Evolutionary conservation across 1,140 invertebrate genomes (phyloP).

Genomic region (Zophobas morio): DNA sequence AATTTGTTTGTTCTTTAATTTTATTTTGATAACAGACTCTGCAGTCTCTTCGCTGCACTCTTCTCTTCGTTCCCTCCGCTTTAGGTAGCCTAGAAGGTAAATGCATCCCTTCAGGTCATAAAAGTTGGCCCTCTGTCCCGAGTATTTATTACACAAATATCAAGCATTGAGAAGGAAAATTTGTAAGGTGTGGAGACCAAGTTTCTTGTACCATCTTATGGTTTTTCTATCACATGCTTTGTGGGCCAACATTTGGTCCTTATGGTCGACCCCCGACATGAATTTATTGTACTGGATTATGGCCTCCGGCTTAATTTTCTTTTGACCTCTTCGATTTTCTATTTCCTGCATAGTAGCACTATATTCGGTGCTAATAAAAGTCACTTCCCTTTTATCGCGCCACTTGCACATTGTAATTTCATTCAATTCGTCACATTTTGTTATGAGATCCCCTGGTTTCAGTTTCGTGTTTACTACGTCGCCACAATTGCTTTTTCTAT

Average conservation of each 20-base stretch:
- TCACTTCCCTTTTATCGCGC: slow-evolving; percentile 63
- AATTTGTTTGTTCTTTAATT: no score
- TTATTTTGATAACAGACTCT: no score
- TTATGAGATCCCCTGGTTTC: slow-evolving; percentile 36
- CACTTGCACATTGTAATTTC: slow-evolving; percentile 60
- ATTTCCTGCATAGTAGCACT: no score
- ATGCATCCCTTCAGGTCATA: no score
- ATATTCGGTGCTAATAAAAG: slow-evolving; percentile 56
- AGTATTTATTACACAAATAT: no score
- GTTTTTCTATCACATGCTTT: slow-evolving; percentile 54
- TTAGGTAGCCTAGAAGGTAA: no score
- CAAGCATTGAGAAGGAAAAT: no score
- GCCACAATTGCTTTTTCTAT: slow-evolving; percentile 33
- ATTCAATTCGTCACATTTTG: neutral
- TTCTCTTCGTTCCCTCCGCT: no score
- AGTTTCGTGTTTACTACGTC: slow-evolving; percentile 25
- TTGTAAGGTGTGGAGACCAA: slow-evolving; percentile 43
- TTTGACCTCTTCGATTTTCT: slow-evolving; percentile 54
- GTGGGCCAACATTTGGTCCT: slow-evolving; percentile 55
- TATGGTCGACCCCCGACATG: slow-evolving; percentile 55
- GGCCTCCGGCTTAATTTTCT: slow-evolving; percentile 57
- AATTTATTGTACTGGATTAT: slow-evolving; percentile 50
- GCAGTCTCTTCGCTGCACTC: no score
- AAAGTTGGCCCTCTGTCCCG: no score
- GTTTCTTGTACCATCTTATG: slow-evolving; percentile 57